Evolutionary conservation across 2,797 vertebrate genomes (phyloP).

Genomic region (Pelobates cultripes): DNA sequence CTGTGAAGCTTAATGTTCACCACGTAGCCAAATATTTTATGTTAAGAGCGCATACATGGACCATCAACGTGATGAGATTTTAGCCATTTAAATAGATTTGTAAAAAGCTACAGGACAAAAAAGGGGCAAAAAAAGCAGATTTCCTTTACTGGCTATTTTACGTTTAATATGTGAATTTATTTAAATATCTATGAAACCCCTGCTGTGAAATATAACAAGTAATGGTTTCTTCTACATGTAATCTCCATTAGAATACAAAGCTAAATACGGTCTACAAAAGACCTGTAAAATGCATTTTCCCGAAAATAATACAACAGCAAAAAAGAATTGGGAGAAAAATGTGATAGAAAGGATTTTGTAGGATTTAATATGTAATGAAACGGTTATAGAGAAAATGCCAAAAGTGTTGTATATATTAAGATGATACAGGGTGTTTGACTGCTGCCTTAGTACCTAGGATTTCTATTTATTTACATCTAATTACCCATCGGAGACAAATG

Average conservation of each 20-base stretch:
- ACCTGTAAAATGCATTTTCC: conserved; percentile 77
- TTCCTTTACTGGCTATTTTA: conserved; percentile 80
- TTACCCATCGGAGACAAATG: neutral
- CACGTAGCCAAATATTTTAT: too few relatives aligned
- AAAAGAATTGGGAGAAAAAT: conserved; percentile 51
- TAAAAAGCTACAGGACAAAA: neutral
- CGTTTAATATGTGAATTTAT: conserved; percentile 83
- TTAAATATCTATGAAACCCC: conserved; percentile 81
- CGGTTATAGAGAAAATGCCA: conserved; percentile 58
- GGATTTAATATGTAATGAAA: conserved; percentile 75
- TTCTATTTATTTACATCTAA: conserved; percentile 26
- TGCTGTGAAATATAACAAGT: conserved; percentile 81
- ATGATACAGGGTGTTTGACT: conserved; percentile 1
- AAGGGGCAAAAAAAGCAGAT: conserved; percentile 62
- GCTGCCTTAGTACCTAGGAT: conserved; percentile 6
- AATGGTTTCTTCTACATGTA: conserved; percentile 80
- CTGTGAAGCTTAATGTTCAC: conserved; percentile 20
- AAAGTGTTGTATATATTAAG: conserved; percentile 21
- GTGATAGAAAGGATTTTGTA: conserved; percentile 70
- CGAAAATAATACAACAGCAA: conserved; percentile 59
- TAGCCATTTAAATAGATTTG: conserved; percentile 66
- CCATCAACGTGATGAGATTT: conserved; percentile 68
- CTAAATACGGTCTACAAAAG: conserved; percentile 79
- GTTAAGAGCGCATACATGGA: neutral
- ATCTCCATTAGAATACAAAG: conserved; percentile 81